phyloP scores from a whole-genome alignment of 2,888 invertebrate genomes.

The Calameuta idolon region DNA sequence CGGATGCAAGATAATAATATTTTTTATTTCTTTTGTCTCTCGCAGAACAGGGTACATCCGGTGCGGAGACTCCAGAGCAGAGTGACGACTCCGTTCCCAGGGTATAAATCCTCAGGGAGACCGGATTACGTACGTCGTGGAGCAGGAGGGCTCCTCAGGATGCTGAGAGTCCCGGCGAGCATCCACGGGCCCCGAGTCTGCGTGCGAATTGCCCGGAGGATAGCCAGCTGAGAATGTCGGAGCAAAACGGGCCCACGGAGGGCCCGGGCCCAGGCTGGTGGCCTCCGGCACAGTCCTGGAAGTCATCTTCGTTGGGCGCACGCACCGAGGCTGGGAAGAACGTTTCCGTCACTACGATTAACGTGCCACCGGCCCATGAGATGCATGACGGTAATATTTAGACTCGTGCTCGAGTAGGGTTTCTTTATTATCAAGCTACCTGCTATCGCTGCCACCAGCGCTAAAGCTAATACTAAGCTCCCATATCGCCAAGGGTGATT shows the following conservation, averaged over 20 bases:
- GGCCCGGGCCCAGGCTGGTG: conserved; percentile 60
- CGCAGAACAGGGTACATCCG: not conserved
- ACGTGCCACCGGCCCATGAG: conserved; percentile 74
- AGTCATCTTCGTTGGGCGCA: conserved; percentile 65
- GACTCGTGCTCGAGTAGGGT: conserved; percentile 27
- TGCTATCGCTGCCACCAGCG: not conserved
- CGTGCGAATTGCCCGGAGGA: conserved; percentile 36
- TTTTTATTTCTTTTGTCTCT: not conserved
- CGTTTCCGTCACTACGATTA: conserved; percentile 86
- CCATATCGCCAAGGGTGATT: not conserved
- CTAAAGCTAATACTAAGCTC: not conserved
- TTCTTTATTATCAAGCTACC: not conserved
- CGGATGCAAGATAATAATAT: not conserved
- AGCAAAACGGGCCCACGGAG: conserved; percentile 64
- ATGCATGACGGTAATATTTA: conserved; percentile 71
- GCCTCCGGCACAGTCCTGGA: conserved; percentile 59
- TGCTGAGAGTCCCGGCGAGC: conserved; percentile 53
- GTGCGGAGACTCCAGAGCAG: not conserved
- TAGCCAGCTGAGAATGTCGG: conserved; percentile 64
- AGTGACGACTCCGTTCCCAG: not conserved
- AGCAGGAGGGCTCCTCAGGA: conserved; percentile 49
- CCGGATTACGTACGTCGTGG: not conserved
- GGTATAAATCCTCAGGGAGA: not conserved
- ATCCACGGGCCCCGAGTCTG: conserved; percentile 32
- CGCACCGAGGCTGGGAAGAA: conserved; percentile 67